A percentile compares a stretch with the other conserved stretches of the same genome.
Evolutionary conservation across 2,797 vertebrate species (phyloP).

Genomic region (Channa striata): DNA sequence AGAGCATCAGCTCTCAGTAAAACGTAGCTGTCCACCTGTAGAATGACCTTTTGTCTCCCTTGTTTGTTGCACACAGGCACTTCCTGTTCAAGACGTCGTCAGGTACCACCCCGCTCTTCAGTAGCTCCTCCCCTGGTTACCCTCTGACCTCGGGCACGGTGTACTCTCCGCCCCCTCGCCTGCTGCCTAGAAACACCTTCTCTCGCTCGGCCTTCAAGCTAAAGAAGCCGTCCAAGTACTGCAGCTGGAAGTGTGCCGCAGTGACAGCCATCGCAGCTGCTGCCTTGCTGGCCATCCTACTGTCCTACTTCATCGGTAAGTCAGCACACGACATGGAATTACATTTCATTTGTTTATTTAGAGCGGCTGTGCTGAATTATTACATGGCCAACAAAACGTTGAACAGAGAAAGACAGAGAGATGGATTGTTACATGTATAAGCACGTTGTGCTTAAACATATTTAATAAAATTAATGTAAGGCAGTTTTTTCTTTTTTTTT

Average conservation of each 20-base stretch:
- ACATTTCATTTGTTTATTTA: constrained; percentile 15
- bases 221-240: constrained; percentile 99
- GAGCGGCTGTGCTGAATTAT: background rate
- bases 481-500: constrained; percentile 31
- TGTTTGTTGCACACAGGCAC: constrained; percentile 84
- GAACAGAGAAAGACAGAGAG: constrained; percentile 1
- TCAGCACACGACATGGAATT: constrained; percentile 20
- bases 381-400: constrained; percentile 15
- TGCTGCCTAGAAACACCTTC: constrained; percentile 97
- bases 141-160: constrained; percentile 97
- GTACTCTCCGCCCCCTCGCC: constrained; percentile 96
- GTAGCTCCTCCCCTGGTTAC: constrained; percentile 97
- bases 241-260: constrained; percentile 99
- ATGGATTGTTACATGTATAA: background rate
- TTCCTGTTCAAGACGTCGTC: constrained; percentile 99
- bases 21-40: background rate
- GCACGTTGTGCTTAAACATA: background rate
- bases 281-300: constrained; percentile 92
- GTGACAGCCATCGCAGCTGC: constrained; percentile 95
- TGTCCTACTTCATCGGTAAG: constrained; percentile 98
- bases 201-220: constrained; percentile 98
- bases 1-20: background rate
- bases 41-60: constrained; percentile 20
- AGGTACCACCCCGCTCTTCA: constrained; percentile 97
- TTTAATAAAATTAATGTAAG: constrained; percentile 26